Evolutionary conservation across 2,797 vertebrate species (phyloP).

Genomic region (Diplodus puntazzo): DNA sequence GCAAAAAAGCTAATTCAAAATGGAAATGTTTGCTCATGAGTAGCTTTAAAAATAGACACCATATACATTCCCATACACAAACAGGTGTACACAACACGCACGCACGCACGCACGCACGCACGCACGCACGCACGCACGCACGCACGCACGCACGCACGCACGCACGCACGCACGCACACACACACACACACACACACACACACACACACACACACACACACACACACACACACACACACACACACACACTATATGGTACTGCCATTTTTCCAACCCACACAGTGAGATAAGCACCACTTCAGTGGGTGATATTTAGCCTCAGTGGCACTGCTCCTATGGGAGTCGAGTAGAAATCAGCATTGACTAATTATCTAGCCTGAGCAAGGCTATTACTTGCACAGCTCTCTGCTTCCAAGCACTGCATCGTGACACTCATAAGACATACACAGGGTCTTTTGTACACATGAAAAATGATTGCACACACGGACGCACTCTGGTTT

Average conservation of each 20-base stretch:
- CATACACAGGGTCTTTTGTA: conserved; percentile 46
- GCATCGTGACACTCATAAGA: conserved; percentile 67
- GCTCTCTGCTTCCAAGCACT: conserved; percentile 61
- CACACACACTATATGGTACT: conserved; percentile 34
- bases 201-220: background rate
- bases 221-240: background rate
- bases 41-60: conserved; percentile 27
- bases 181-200: conserved; percentile 10
- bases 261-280: conserved; percentile 72
- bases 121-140: background rate
- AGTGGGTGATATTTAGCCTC: conserved; percentile 74
- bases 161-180: too few species aligned
- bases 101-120: conserved; percentile 1
- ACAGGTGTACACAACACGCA: background rate
- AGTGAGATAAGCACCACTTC: conserved; percentile 74
- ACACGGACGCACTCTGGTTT: conserved; percentile 24
- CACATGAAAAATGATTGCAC: conserved; percentile 22
- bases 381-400: conserved; percentile 67
- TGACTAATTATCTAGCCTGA: conserved; percentile 78
- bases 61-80: conserved; percentile 6
- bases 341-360: conserved; percentile 74
- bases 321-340: conserved; percentile 65
- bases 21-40: conserved; percentile 41
- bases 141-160: too few species aligned
- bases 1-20: conserved; percentile 28